phyloP scores from a whole-genome alignment of 2,113 vertebrate species.

The Megaleporinus macrocephalus region DNA sequence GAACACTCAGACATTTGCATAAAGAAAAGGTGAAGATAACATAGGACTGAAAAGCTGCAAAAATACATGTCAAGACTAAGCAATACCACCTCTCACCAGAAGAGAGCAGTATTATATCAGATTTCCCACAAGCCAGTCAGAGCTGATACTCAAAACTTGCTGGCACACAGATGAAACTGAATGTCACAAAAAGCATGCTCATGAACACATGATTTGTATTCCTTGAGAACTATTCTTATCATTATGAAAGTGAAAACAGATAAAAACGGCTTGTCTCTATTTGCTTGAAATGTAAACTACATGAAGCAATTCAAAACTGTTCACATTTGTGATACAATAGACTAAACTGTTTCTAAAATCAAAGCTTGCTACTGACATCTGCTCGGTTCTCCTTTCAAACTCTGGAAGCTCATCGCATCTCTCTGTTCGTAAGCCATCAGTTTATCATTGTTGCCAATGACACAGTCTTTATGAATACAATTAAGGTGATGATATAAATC shows the following conservation, averaged over 20 bases:
- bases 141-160: not conserved
- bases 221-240: not conserved
- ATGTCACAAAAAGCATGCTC: not conserved
- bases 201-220: not conserved
- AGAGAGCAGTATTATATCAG: slow-evolving; percentile 73
- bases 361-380: slow-evolving; percentile 15
- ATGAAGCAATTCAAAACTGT: not conserved
- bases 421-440: slow-evolving; percentile 18
- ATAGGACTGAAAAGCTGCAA: not conserved
- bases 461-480: slow-evolving; percentile 16
- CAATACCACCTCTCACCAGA: slow-evolving; percentile 60
- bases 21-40: not conserved
- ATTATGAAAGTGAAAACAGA: not conserved
- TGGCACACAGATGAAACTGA: not conserved
- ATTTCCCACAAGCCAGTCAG: slow-evolving; percentile 23
- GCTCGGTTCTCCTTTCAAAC: not conserved
- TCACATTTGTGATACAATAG: not conserved
- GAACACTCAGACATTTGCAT: not conserved
- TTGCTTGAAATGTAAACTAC: slow-evolving; percentile 10
- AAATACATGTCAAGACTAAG: not conserved
- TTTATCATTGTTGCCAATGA: not conserved
- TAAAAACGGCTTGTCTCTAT: not conserved
- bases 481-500: slow-evolving; percentile 39
- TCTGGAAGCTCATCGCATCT: too few relatives aligned
- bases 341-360: slow-evolving; percentile 18